Evolutionary conservation across 1,140 invertebrate genomes (phyloP), one percentile per base, ranked within the genome.

Genomic region (Ganaspis sp.): DNA sequence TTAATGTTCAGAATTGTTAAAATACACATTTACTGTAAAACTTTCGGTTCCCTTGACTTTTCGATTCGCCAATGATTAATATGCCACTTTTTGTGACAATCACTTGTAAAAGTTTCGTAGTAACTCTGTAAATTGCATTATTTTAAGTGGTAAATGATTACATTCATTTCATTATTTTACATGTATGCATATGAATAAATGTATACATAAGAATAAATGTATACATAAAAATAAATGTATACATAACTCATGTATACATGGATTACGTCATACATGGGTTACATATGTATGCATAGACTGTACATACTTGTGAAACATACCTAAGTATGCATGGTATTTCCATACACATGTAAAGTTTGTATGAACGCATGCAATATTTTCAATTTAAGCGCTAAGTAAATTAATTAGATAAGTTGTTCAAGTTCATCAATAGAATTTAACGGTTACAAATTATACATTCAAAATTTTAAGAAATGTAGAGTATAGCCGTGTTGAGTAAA

Each of bases 381-480:
- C 12, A 45, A 45, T 45, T 45, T 1, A 45, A 45, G 15, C 42
- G 26, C 15, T 4, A 64, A 15, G 29, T 64, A 64, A 15, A 34
- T 15, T 15, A 64, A 64, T 64, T n/a, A 64, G 58, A 64, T 64
- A 29, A 64, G 58, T 64, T 64, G 26, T 64, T 64, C 23, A 64
- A 26, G 58, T 64, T 64, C 58, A 26, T 64, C 58, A 58, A 26
- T 29, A 26, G 19, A 58, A 45, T 45, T 45, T 45, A 45, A 58
- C 19, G 15, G 54, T 58, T 58, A 58, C 15, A 64, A 15, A 49
- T 49, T 49, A 34, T 29, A 12, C 9, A 26, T 64, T 64, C 15
- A 26, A n/a, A 29, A 64, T 64, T 64, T 9, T 29, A 64, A 29
- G 26, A 64, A 64, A 64, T 9, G 26, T 64, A 64, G 45, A 49